These are phyloP conservation scores for Zaprionus obscuricornis DNA, from an alignment of 2,888 invertebrate species.

Conservation along the genomic window DNA sequence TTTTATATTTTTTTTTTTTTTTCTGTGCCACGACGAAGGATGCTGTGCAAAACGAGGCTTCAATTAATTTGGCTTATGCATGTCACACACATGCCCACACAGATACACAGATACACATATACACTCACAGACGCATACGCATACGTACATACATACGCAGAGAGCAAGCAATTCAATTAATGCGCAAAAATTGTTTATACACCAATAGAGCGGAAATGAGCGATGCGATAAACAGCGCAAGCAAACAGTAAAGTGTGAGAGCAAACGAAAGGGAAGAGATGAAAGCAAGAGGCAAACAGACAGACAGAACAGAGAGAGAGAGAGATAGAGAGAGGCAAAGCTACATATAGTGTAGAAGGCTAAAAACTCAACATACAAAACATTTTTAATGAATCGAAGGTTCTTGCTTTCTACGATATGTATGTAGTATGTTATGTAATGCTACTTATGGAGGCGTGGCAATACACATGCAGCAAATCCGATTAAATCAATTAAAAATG, in stretches of 20 bases:
- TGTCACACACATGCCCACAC: conserved; percentile 47
- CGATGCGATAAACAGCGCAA: conserved; percentile 21
- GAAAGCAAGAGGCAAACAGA: conserved; percentile 26
- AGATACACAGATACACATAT: conserved; percentile 17
- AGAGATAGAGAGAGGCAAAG: too few relatives aligned
- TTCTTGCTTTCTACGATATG: too few relatives aligned
- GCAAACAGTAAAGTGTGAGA: neutral
- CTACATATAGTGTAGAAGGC: too few relatives aligned
- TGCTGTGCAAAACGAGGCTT: conserved; percentile 56
- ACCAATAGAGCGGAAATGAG: conserved; percentile 70
- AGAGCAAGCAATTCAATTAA: conserved; percentile 70
- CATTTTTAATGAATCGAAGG: too few relatives aligned
- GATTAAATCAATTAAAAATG: conserved; percentile 74
- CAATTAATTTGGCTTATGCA: conserved; percentile 75
- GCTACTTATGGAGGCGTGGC: conserved; percentile 6
- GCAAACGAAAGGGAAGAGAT: conserved; percentile 9
- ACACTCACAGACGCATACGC: conserved; percentile 6
- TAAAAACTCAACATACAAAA: too few relatives aligned
- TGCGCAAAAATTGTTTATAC: conserved; percentile 75
- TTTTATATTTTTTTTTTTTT: too few relatives aligned
- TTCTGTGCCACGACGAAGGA: too few relatives aligned
- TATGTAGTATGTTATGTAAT: neutral
- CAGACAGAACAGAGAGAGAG: conserved; percentile 56
- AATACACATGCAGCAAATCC: conserved; percentile 53
- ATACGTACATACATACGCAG: conserved; percentile 19